phyloP scores from a whole-genome alignment of 2,797 vertebrate species.

The Perdix hodgsoniae region DNA sequence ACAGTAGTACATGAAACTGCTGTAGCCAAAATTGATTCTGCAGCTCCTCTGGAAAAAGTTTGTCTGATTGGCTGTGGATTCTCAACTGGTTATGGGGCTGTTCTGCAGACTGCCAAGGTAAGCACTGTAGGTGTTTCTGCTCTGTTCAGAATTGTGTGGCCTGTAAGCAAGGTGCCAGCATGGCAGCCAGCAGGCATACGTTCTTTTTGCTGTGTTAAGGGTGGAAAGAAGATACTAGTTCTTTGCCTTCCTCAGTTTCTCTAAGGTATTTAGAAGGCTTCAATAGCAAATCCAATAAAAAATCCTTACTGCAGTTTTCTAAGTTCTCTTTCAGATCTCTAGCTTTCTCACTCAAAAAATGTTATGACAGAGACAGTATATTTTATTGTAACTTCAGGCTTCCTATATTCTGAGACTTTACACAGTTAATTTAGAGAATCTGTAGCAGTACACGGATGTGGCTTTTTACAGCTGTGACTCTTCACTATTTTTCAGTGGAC shows the following conservation, averaged over 20 bases:
- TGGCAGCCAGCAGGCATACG: not conserved
- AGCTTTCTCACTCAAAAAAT: not conserved
- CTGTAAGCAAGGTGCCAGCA: fast-evolving
- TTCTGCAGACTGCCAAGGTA: constrained; percentile 84
- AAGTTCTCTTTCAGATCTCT: not conserved
- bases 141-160: not conserved
- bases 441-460: not conserved
- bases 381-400: not conserved
- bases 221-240: not conserved
- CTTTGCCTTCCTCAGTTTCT: not conserved
- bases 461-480: not conserved
- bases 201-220: not conserved
- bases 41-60: constrained; percentile 84
- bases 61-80: constrained; percentile 88
- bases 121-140: not conserved
- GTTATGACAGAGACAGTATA: not conserved
- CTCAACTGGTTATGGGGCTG: constrained; percentile 87
- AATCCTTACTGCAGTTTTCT: not conserved
- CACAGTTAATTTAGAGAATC: not conserved
- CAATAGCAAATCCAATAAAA: constrained; percentile 1
- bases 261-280: not conserved
- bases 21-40: constrained; percentile 80
- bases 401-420: too few species aligned
- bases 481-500: not conserved
- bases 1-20: constrained; percentile 81